Conservation (phyloP, 1,140 invertebrate species). For the Drosophila sucinea region DNA sequence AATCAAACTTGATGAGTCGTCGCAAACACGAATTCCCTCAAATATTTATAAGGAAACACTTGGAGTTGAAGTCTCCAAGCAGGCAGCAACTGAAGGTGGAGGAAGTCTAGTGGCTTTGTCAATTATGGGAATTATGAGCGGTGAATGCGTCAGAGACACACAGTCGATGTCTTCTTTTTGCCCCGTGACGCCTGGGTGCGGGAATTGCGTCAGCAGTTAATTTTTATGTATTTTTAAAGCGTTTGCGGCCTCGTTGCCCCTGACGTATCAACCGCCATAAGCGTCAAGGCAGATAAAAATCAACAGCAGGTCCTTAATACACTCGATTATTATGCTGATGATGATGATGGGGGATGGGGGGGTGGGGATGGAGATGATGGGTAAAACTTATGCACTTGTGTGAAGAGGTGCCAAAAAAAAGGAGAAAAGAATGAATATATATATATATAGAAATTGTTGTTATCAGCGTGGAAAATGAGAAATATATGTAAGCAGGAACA, state of each 20-base stretch:
- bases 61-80: slow-evolving; percentile 37
- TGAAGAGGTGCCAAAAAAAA: slow-evolving; percentile 30
- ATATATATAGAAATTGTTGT: slow-evolving; percentile 21
- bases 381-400: slow-evolving; percentile 54
- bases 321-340: slow-evolving; percentile 14
- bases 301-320: slow-evolving; percentile 32
- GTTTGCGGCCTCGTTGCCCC: slow-evolving; percentile 32
- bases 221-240: slow-evolving; percentile 78
- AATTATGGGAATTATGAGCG: slow-evolving; percentile 59
- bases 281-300: slow-evolving; percentile 58
- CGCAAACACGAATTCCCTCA: slow-evolving; percentile 46
- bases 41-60: slow-evolving; percentile 64
- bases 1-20: slow-evolving; percentile 61
- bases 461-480: slow-evolving; percentile 46
- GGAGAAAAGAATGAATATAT: background rate
- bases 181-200: slow-evolving; percentile 26
- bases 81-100: slow-evolving; percentile 24
- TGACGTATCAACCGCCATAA: slow-evolving; percentile 56
- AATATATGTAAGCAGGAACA: background rate
- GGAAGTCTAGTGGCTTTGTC: slow-evolving; percentile 44
- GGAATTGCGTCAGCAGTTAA: slow-evolving; percentile 74
- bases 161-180: background rate
- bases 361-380: slow-evolving; percentile 36
- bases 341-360: slow-evolving; percentile 7
- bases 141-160: slow-evolving; percentile 48